Conservation (phyloP, 2,888 invertebrate species). For the Notodonta ziczac region DNA sequence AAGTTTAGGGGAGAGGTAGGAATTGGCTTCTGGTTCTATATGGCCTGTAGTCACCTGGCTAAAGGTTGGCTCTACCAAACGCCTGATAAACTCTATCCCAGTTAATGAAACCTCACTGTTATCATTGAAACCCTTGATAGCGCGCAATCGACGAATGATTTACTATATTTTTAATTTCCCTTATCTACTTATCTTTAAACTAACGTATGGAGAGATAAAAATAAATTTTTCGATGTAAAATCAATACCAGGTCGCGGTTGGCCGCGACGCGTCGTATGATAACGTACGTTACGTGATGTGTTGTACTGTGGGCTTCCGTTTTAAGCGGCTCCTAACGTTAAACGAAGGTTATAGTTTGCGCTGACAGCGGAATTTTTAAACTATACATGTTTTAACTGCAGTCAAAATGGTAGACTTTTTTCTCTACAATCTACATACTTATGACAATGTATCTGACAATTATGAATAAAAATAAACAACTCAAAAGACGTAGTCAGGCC, state of each 20-base stretch:
- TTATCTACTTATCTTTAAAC: conserved; percentile 76
- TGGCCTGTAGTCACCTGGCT: no score
- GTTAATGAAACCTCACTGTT: conserved; percentile 13
- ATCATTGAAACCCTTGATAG: conserved; percentile 37
- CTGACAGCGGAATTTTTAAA: no score
- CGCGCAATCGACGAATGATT: conserved; percentile 56
- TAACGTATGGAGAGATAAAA: conserved; percentile 59
- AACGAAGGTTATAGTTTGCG: background rate
- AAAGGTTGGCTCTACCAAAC: no score
- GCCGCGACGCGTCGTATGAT: conserved; percentile 24
- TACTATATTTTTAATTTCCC: conserved; percentile 72
- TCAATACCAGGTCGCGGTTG: conserved; percentile 53
- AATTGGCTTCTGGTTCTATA: no score
- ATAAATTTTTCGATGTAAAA: conserved; percentile 66
- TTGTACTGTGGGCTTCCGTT: background rate
- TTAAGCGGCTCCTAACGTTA: conserved; percentile 9
- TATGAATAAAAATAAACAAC: no score
- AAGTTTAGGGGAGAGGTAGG: no score
- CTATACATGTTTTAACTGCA: no score
- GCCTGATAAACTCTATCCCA: background rate
- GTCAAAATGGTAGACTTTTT: no score
- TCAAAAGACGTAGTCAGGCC: no score
- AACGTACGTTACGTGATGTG: conserved; percentile 16
- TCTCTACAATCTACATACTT: no score
- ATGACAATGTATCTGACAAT: no score